phyloP scores from a whole-genome alignment of 2,113 vertebrate genomes.

The Vimba vimba region DNA sequence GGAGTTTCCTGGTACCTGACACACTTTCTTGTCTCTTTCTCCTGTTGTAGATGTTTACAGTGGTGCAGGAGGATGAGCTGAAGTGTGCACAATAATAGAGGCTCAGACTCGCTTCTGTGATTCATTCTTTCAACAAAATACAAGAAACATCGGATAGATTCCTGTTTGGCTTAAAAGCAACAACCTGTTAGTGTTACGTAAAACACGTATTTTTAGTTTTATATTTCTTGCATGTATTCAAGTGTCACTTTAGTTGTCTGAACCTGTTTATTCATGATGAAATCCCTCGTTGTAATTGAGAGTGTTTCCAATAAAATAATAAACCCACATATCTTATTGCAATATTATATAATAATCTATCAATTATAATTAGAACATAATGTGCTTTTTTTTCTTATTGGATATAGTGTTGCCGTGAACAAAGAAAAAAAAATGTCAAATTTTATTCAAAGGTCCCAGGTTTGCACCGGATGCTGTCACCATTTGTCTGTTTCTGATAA shows the following conservation, averaged over 20 bases:
- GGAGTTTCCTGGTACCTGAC: conserved; percentile 2
- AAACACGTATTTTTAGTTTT: not conserved
- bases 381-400: not conserved
- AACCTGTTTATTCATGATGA: not conserved
- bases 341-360: not conserved
- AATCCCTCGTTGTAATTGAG: not conserved
- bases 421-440: not conserved
- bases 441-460: not conserved
- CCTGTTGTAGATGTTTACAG: conserved; percentile 22
- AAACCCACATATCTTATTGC: conserved; percentile 3
- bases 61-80: not conserved
- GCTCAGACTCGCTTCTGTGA: not conserved
- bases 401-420: not conserved
- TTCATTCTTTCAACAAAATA: not conserved
- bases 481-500: not conserved
- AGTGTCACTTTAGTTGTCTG: not conserved
- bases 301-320: not conserved
- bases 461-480: not conserved
- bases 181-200: not conserved
- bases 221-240: conserved; percentile 24
- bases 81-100: not conserved
- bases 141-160: not conserved
- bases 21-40: not conserved
- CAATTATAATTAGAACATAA: not conserved
- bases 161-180: not conserved